These are phyloP conservation scores for Scartelaos histophorus DNA, from an alignment of 2,113 vertebrate species.

Conservation along the genomic window DNA sequence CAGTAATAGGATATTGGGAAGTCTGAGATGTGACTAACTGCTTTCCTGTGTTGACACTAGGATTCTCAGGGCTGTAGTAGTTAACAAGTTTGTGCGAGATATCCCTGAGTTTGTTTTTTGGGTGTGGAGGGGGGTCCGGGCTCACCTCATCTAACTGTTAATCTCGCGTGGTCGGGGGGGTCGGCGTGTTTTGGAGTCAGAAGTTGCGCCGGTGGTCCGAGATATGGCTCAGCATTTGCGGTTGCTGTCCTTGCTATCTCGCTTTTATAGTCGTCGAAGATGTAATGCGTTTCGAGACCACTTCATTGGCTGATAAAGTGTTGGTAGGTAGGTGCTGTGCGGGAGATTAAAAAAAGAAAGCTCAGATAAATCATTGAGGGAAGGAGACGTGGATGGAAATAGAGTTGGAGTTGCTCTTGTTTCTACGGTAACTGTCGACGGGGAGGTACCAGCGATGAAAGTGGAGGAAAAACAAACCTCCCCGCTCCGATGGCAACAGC, in stretches of 20 bases:
- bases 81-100: slow-evolving; percentile 36
- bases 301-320: slow-evolving; percentile 64
- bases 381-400: slow-evolving; percentile 80
- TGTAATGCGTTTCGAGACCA: slow-evolving; percentile 62
- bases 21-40: slow-evolving; percentile 53
- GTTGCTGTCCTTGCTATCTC: slow-evolving; percentile 29
- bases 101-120: slow-evolving; percentile 35
- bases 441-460: slow-evolving; percentile 80
- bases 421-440: slow-evolving; percentile 83
- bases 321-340: slow-evolving; percentile 62
- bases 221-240: slow-evolving; percentile 32
- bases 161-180: slow-evolving; percentile 38
- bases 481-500: slow-evolving; percentile 82
- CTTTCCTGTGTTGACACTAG: slow-evolving; percentile 28
- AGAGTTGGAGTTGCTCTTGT: slow-evolving; percentile 83
- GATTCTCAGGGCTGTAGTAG: slow-evolving; percentile 24
- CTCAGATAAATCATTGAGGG: slow-evolving; percentile 70
- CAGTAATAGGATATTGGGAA: slow-evolving; percentile 63
- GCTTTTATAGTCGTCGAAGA: slow-evolving; percentile 59
- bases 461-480: slow-evolving; percentile 80
- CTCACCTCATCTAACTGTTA: slow-evolving; percentile 24
- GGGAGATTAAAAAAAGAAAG: slow-evolving; percentile 69
- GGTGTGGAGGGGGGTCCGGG: slow-evolving; percentile 6
- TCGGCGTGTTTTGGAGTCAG: slow-evolving; percentile 24
- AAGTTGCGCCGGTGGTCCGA: slow-evolving; percentile 27